phyloP scores from a whole-genome alignment of 2,888 invertebrate species.

The Mechanitis mazaeus region DNA sequence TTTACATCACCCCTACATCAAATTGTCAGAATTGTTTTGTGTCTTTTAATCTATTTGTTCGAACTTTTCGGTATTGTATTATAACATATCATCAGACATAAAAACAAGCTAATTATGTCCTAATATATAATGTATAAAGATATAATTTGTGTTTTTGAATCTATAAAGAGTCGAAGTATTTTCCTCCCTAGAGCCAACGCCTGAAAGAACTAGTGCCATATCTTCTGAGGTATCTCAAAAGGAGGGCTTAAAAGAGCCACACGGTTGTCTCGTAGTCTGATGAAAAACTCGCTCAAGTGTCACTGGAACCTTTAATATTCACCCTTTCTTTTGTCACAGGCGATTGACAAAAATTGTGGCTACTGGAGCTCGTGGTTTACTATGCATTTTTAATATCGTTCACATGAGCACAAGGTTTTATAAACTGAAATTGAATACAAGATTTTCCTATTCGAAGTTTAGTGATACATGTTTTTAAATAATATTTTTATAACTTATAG shows the following conservation, averaged over 20 bases:
- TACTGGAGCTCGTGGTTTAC: slow-evolving; percentile 30
- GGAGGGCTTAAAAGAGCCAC: slow-evolving; percentile 63
- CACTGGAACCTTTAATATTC: slow-evolving; percentile 66
- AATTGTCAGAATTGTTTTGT: too few relatives aligned
- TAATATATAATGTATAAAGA: too few relatives aligned
- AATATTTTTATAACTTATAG: too few relatives aligned
- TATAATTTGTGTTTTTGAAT: background rate
- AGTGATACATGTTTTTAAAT: too few relatives aligned
- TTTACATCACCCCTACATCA: too few relatives aligned
- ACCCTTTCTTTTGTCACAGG: slow-evolving; percentile 64
- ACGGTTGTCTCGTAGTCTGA: slow-evolving; percentile 62
- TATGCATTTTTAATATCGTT: slow-evolving; percentile 52
- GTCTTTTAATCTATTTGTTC: too few relatives aligned
- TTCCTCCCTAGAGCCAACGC: slow-evolving; percentile 49
- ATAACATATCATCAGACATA: too few relatives aligned
- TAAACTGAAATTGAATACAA: slow-evolving; percentile 15
- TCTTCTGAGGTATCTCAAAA: slow-evolving; percentile 73
- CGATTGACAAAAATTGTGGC: slow-evolving; percentile 72
- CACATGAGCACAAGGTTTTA: slow-evolving; percentile 32
- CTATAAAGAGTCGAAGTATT: background rate
- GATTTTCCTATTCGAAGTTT: background rate
- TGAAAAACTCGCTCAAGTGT: slow-evolving; percentile 70
- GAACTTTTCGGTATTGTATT: too few relatives aligned
- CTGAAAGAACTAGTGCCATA: slow-evolving; percentile 69
- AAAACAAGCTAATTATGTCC: too few relatives aligned